Evolutionary conservation across 2,113 vertebrate genomes (phyloP).

Genomic region (Boleophthalmus pectinirostris): DNA sequence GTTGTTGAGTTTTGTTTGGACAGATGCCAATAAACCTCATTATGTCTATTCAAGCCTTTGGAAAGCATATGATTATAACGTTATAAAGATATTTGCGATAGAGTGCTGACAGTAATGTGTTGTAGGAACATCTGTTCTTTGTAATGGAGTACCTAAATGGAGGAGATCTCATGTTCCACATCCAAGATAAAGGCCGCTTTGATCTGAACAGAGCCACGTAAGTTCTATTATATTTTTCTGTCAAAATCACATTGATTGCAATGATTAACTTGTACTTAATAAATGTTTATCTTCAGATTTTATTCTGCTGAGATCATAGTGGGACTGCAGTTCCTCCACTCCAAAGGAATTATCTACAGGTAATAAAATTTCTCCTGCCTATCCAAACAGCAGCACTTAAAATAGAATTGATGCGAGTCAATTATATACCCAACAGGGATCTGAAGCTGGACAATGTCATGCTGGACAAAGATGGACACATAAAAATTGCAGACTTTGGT

Average conservation of each 20-base stretch:
- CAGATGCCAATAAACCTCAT: background rate
- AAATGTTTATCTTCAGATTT: slow-evolving; percentile 80
- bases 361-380: slow-evolving; percentile 48
- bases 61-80: background rate
- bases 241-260: background rate
- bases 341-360: slow-evolving; percentile 95
- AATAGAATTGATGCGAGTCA: background rate
- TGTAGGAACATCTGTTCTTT: slow-evolving; percentile 95
- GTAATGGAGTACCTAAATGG: slow-evolving; percentile 99
- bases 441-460: slow-evolving; percentile 98
- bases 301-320: slow-evolving; percentile 92
- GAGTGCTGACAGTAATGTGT: slow-evolving; percentile 35
- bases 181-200: slow-evolving; percentile 96
- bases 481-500: slow-evolving; percentile 97
- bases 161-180: slow-evolving; percentile 98
- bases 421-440: slow-evolving; percentile 77
- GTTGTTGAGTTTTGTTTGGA: background rate
- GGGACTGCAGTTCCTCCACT: slow-evolving; percentile 94
- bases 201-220: slow-evolving; percentile 91
- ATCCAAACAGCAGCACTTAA: background rate
- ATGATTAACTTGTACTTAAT: slow-evolving; percentile 16
- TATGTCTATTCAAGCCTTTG: background rate
- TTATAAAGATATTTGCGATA: background rate
- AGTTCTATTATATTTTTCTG: slow-evolving; percentile 38
- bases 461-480: slow-evolving; percentile 92